These are phyloP conservation scores for Elaeidobius kamerunicus DNA, from an alignment of 2,888 invertebrate species.

Conservation along the genomic window DNA sequence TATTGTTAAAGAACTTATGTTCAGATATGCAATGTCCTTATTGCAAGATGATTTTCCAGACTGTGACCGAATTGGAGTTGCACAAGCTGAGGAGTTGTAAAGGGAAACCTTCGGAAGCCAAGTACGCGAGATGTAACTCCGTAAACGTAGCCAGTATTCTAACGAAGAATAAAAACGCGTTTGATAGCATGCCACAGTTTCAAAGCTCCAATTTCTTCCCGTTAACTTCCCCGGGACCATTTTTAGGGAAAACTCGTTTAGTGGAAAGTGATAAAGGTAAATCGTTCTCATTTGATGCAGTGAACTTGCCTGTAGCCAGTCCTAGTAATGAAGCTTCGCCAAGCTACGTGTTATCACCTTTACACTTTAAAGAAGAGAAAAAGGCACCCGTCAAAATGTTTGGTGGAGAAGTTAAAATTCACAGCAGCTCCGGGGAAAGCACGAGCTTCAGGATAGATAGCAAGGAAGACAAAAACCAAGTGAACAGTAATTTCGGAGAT, in stretches of 20 bases:
- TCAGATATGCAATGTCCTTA: constrained; percentile 68
- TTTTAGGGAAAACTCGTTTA: constrained; percentile 76
- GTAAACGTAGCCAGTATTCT: constrained; percentile 51
- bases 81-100: constrained; percentile 81
- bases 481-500: constrained; percentile 37
- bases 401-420: constrained; percentile 75
- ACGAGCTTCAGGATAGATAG: constrained; percentile 53
- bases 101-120: constrained; percentile 51
- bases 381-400: constrained; percentile 61
- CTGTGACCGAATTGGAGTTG: constrained; percentile 75
- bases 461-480: constrained; percentile 39
- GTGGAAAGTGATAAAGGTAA: constrained; percentile 59
- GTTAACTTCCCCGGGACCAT: constrained; percentile 77
- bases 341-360: constrained; percentile 42
- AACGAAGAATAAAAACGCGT: constrained; percentile 50
- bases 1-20: constrained; percentile 68
- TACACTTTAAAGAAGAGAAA: constrained; percentile 42
- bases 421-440: constrained; percentile 67
- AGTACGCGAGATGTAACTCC: constrained; percentile 48
- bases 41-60: constrained; percentile 76
- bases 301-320: constrained; percentile 33
- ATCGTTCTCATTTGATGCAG: constrained; percentile 49
- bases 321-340: constrained; percentile 32
- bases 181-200: constrained; percentile 48
- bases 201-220: constrained; percentile 52